Percentiles rank a stretch among this genome's conserved stretches.
phyloP scores from a whole-genome alignment of 2,797 vertebrate species.

The Manis pentadactyla region DNA sequence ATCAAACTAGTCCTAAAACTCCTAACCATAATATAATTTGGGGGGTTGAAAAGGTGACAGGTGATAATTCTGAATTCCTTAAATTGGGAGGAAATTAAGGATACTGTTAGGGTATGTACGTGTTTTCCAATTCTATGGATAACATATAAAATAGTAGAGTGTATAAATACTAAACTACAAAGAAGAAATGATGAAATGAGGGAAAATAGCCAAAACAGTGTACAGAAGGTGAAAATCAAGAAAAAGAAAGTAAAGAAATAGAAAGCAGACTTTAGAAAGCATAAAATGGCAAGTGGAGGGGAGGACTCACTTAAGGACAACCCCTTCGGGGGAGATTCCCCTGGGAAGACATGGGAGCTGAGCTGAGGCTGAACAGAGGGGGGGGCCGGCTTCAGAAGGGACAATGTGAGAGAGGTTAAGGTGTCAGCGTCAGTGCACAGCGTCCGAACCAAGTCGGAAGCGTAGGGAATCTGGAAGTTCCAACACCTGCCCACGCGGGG shows the following conservation, averaged over 20 bases:
- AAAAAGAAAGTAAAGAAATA: neutral
- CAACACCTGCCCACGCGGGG: neutral
- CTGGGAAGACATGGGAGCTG: neutral
- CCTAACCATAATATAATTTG: neutral
- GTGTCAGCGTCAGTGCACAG: neutral
- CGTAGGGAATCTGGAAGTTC: neutral
- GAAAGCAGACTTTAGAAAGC: neutral
- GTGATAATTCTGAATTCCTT: neutral
- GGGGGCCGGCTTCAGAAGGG: neutral
- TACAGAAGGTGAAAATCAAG: neutral
- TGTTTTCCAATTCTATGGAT: neutral
- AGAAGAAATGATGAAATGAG: neutral
- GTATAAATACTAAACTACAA: neutral
- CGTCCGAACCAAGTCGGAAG: neutral
- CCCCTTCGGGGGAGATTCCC: neutral
- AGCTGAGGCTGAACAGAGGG: neutral
- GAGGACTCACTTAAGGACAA: neutral
- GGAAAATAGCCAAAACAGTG: neutral
- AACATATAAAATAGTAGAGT: neutral
- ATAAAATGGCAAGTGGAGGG: neutral
- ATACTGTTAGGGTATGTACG: neutral
- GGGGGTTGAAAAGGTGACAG: neutral
- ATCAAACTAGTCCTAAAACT: neutral
- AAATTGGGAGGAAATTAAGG: neutral
- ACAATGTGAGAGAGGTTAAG: neutral